A percentile compares a stretch with the other conserved stretches of the same genome.
Conservation (phyloP, 2,888 invertebrate species). For the Anarsia innoxiella region DNA sequence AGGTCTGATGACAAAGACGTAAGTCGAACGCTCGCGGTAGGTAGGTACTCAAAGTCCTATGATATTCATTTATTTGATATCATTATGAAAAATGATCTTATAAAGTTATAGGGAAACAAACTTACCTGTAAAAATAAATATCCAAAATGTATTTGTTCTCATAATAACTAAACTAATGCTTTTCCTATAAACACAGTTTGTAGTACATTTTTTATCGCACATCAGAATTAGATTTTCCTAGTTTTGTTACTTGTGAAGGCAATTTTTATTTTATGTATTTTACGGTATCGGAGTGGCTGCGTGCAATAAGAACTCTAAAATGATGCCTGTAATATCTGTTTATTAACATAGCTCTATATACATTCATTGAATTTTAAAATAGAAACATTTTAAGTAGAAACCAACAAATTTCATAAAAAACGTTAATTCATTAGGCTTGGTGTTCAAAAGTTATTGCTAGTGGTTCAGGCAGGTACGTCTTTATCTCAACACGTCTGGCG, state of each 20-base stretch:
- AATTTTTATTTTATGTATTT: background rate
- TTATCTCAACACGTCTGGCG: conserved; percentile 31
- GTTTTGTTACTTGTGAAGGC: background rate
- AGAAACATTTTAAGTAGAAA: conserved; percentile 65
- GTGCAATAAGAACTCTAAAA: conserved; percentile 14
- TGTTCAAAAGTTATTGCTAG: conserved; percentile 47
- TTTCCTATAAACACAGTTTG: too few relatives aligned
- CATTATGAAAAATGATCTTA: too few relatives aligned
- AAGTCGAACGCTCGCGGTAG: too few relatives aligned
- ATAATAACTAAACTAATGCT: too few relatives aligned
- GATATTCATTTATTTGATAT: too few relatives aligned
- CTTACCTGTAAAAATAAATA: background rate
- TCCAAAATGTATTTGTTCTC: background rate
- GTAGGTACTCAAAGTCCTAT: too few relatives aligned
- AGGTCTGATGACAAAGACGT: too few relatives aligned
- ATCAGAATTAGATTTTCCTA: background rate
- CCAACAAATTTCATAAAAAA: conserved; percentile 63
- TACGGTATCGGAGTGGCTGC: background rate
- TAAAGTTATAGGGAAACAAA: too few relatives aligned
- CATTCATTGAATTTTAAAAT: conserved; percentile 69
- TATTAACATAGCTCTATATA: conserved; percentile 73
- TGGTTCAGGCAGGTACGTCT: conserved; percentile 26
- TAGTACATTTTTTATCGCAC: background rate
- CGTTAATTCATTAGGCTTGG: conserved; percentile 50
- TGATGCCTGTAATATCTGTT: conserved; percentile 66